Conservation (phyloP, 1,140 invertebrate species). For the Bombus balteatus region DNA sequence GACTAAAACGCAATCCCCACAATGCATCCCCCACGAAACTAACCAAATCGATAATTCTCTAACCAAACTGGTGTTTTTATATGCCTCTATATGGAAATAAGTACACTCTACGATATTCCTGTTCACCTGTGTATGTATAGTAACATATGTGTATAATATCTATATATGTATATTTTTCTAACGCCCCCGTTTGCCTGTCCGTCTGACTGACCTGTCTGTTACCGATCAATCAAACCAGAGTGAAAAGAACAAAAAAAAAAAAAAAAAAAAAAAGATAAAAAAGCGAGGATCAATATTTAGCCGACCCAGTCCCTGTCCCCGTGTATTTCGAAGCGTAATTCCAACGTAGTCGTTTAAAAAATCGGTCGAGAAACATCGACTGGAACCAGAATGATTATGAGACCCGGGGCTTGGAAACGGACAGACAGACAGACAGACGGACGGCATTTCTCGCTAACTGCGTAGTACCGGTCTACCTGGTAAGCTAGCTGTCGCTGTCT, state of each 20-base stretch:
- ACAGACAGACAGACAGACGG: slow-evolving; percentile 72
- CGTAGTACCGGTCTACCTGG: slow-evolving; percentile 74
- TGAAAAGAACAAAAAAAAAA: not conserved
- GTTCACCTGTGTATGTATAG: slow-evolving; percentile 55
- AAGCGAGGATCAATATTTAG: not conserved
- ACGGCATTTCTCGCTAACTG: slow-evolving; percentile 66
- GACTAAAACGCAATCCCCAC: not conserved
- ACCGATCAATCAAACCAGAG: not conserved
- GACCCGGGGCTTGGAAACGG: slow-evolving; percentile 67
- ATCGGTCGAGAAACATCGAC: not conserved
- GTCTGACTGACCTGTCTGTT: slow-evolving; percentile 74
- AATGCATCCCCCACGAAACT: not conserved
- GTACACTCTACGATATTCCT: slow-evolving; percentile 30
- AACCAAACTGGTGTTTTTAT: slow-evolving; percentile 19
- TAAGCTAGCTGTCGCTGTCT: slow-evolving; percentile 80
- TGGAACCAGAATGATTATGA: not conserved
- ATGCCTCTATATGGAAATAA: slow-evolving; percentile 38
- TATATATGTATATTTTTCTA: slow-evolving; percentile 32
- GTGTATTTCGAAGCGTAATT: not conserved
- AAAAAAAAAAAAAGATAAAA: not conserved
- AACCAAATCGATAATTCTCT: slow-evolving; percentile 19
- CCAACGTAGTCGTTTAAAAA: not conserved
- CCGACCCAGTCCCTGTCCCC: not conserved
- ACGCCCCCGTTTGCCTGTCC: slow-evolving; percentile 64
- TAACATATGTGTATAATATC: slow-evolving; percentile 54